A percentile compares a stretch with the other conserved stretches of the same genome.
Evolutionary conservation across 2,113 vertebrate species (phyloP).

Genomic region (Cnemophilus loriae): DNA sequence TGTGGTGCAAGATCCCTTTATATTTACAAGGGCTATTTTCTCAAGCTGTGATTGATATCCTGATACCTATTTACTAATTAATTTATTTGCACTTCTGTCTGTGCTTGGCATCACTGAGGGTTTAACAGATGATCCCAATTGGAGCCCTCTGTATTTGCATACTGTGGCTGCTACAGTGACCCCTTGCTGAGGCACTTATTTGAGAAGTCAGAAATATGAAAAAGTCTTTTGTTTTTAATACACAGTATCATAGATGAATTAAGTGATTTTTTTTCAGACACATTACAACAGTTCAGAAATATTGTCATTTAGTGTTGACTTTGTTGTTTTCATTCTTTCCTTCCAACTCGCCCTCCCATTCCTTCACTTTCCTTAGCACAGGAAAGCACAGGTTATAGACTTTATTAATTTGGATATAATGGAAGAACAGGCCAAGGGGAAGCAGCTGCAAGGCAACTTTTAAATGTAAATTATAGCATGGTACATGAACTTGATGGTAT

Average conservation of each 20-base stretch:
- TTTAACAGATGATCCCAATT: not conserved
- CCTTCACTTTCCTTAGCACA: not conserved
- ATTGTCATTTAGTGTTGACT: not conserved
- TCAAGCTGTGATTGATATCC: not conserved
- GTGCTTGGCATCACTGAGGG: not conserved
- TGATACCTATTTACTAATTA: not conserved
- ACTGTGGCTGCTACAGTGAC: not conserved
- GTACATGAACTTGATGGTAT: conserved; percentile 14
- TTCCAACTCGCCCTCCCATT: rapidly evolving
- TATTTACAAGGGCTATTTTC: not conserved
- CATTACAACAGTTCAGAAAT: not conserved
- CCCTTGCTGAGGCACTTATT: not conserved
- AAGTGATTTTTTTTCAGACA: not conserved
- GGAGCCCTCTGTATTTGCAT: conserved; percentile 35
- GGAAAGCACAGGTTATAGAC: not conserved
- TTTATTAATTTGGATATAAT: conserved; percentile 26
- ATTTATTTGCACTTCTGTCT: conserved; percentile 24
- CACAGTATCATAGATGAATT: not conserved
- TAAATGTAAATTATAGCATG: conserved; percentile 23
- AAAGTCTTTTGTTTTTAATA: conserved; percentile 15
- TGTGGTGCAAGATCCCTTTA: not conserved
- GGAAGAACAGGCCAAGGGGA: conserved; percentile 39
- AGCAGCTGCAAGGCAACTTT: conserved; percentile 26
- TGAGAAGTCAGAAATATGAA: not conserved
- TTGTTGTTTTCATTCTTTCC: not conserved